Evolutionary conservation across 2,113 vertebrate genomes (phyloP), one percentile per base, ranked within the genome.

Genomic region (Gulo gulo): DNA sequence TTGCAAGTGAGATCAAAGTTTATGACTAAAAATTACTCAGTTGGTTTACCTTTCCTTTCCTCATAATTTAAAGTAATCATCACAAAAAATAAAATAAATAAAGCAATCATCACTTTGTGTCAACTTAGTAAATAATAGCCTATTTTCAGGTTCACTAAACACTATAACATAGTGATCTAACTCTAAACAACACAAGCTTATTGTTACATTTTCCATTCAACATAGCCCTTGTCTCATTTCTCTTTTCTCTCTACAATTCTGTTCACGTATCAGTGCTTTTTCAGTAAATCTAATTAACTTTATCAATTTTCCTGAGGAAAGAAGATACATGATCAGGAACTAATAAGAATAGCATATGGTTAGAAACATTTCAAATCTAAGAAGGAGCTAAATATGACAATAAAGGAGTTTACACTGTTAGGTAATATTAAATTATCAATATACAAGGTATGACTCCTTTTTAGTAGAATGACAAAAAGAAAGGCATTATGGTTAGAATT

Each of bases 321-420:
- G 14, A 89, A 89, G 29, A 63, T 7, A 80, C 13, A 81, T 39
- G 61, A 57, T 55, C 61, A 85, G n/a, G 16, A 94, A 59, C 36
- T 45, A 93, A 3, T 59, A 80, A 59, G 12, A 93, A 71, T 4
- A 39, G 57, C 84, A 95, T 36, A 67, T 50, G 7, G 11, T 61
- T 85, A 55, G 23, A 87, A 94, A 91, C 12, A 67, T 88, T 95
- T 96, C 50, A 88, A 67, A 59, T 61, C 36, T 81, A 80, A 96
- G 71, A 71, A 63, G 78, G 45, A 92, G 26, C 13, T 88, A 67
- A 61, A 23, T 29, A 55, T 7, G 47, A 57, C 1, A 67, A 34
- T 34, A 65, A 1, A 78, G 78, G 24, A 31, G 0, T 34, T 80
- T 69, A 63, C 3, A 10, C 39, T 55, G 85, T 15, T 36, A 76